Base-by-base conservation (phyloP, 1,140 invertebrate genomes). In the Calephelis virginiensis region DNA sequence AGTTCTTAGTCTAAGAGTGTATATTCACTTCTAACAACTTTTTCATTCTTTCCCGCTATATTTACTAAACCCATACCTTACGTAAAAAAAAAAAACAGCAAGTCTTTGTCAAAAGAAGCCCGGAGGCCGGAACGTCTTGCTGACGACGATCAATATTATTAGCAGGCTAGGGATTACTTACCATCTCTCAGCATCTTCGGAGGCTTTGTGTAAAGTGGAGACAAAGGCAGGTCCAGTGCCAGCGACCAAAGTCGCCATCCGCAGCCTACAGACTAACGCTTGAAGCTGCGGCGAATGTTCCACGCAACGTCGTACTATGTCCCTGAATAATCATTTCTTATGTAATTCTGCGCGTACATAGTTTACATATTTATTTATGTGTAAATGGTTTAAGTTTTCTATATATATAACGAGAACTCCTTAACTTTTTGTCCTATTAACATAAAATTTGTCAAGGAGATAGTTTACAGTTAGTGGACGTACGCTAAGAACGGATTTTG, bases 271-370 rank as follows among this genome's bases (percentile, higher is more conserved):
- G 40, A 98, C 82, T 79, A 97, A 93, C 5, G 94, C 93, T 86
- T 97, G 96, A 12, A 98, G 83, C 28, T 97, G 88, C 0, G 95
- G 93, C 50, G 96, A 95, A 75, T 97, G 96, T 66, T 97, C 95
- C 82, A 97, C 94, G 67, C 97, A 93, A 73, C 95, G 95, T 46
- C 91, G 81, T 50, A 95, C 92, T 83, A 95, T 92, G 71, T 93
- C 92, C 78, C 94, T 92, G 70, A 7, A 61, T 17, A 46, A 37
- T 65, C 17, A 46, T 53, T 11, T 43, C 5, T 8, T 50, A 37
- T 45, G 48, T 14, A 14, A 40, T n/a, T 59, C 28, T 28, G 28
- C 28, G 28, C 28, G 28, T 28, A 28, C 28, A 28, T 28, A 28
- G 5, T 28, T 28, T 28, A 28, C 28, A 28, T 28, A 28, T 28